Evolutionary conservation across 2,113 vertebrate species (phyloP).

Genomic region (Erpornis zantholeuca): DNA sequence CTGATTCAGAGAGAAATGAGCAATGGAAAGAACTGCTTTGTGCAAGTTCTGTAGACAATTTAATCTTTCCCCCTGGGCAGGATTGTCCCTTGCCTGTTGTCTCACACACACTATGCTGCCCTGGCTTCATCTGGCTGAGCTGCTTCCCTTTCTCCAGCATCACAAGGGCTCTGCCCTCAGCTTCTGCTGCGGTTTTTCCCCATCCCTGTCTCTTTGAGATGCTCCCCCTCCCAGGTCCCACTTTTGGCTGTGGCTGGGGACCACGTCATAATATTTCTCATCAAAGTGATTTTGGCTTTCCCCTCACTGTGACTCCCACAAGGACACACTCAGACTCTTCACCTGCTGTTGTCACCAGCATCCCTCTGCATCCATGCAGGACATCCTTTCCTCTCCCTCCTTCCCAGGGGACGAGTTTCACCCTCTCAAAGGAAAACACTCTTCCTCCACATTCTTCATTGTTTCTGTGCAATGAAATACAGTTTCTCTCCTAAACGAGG

Average conservation of each 20-base stretch:
- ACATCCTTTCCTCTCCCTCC: neutral
- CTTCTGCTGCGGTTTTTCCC: neutral
- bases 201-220: neutral
- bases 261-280: fast-evolving
- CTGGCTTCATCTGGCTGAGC: neutral
- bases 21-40: neutral
- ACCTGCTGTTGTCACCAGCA: neutral
- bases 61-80: neutral
- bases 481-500: conserved; percentile 57
- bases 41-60: neutral
- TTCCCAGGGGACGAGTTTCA: neutral
- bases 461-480: conserved; percentile 50
- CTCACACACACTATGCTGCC: neutral
- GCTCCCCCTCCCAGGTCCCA: neutral
- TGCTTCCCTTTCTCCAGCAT: neutral
- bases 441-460: neutral
- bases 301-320: neutral
- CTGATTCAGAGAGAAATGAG: neutral
- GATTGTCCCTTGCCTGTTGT: neutral
- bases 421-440: neutral
- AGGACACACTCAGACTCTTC: neutral
- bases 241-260: neutral
- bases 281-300: neutral
- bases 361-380: neutral
- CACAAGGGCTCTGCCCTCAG: neutral